Evolutionary conservation across 1,140 invertebrate species (phyloP), one percentile per base, ranked within the genome.

Genomic region (Varroa destructor): DNA sequence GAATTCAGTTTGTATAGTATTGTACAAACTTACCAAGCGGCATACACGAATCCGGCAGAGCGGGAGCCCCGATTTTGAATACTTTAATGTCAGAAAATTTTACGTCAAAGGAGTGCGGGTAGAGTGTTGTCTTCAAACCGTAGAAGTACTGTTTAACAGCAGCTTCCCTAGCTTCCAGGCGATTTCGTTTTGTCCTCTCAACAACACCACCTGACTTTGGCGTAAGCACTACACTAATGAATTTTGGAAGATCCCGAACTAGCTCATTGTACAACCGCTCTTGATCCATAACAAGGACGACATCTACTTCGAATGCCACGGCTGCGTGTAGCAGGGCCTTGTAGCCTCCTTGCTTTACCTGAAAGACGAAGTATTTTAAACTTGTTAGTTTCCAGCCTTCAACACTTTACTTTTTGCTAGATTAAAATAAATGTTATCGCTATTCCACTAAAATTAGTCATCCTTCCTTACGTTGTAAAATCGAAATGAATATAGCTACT

Each of bases 151-250:
- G 89, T 58, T 89, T 81, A 25, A 97, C 88, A 58, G 89, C 83
- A 70, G 84, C 82, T 81, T 96, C 91, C 71, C 91, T 81, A 0
- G 84, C 79, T 79, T 95, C 91, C 1, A 81, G 83, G 71, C 93
- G 82, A 72, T 86, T 84, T 25, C 83, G 79, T 72, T 86, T 82
- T 72, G 84, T 89, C 72, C 92, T 82, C 78, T 93, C 91, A 0
- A 95, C 93, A 42, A 93, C 93, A 64, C 95, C 95, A 55, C 94
- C 93, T 80, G 93, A 97, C 82, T 98, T 98, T 2, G 93, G 93
- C 71, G 95, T 80, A 76, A 94, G 88, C 0, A 97, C 87, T 36
- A 97, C 88, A 82, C 91, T 90, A 0, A 97, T 91, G 82, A 91
- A 92, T 51, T 86, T 85, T 0, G 93, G 93, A 84, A 97, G 88